Conservation (phyloP, 2,888 invertebrate species). For the Nezara viridula region DNA sequence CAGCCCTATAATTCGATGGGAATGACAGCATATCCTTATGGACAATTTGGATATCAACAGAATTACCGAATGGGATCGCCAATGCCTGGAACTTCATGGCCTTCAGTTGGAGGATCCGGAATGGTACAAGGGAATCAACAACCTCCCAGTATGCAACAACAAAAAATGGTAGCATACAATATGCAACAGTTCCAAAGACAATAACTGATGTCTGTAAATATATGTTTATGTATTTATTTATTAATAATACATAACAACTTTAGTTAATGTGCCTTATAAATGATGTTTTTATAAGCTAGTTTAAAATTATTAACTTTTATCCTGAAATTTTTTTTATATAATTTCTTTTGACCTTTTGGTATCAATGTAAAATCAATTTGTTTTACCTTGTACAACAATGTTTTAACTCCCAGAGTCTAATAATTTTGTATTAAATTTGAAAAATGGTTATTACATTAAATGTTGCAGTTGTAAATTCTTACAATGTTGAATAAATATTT, state of each 20-base stretch:
- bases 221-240: constrained; percentile 33
- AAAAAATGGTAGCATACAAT: constrained; percentile 19
- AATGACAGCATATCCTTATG: constrained; percentile 43
- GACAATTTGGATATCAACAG: constrained; percentile 59
- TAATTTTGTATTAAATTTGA: not conserved
- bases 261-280: constrained; percentile 20
- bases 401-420: not conserved
- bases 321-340: not conserved
- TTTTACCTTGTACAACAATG: not conserved
- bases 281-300: constrained; percentile 19
- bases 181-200: constrained; percentile 40
- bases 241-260: not conserved
- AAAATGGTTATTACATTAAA: not conserved
- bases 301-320: constrained; percentile 2
- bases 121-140: constrained; percentile 8
- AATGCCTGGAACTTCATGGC: not conserved
- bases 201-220: constrained; percentile 13
- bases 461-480: not conserved
- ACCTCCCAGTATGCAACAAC: not conserved
- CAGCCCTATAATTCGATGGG: constrained; percentile 71
- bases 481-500: not conserved
- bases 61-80: constrained; percentile 10
- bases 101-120: not conserved
- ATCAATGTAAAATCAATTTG: not conserved
- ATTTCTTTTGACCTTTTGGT: not conserved